Base-by-base conservation (phyloP, 2,888 invertebrate species). In the Parascotia fuliginaria region DNA sequence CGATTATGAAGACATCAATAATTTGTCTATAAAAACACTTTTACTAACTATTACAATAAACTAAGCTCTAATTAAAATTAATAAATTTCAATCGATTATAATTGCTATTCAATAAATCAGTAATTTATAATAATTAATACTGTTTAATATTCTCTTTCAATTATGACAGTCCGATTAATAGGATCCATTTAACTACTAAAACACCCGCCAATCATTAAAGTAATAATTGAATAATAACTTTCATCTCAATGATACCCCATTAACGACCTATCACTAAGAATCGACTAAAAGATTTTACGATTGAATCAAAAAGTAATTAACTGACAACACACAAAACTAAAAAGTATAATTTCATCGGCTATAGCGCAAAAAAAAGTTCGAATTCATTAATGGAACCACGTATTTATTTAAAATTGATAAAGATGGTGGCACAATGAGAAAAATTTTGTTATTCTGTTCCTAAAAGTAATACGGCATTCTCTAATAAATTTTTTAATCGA, bases 301-400 rank as follows among this genome's bases (percentile, higher is more conserved):
- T 58, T 38, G 49, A 31, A 46, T 51, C 47, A 49, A 60, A 61
- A 51, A 34, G 41, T 38, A 22, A 55, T 52, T 65, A 51, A 54
- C 29, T 32, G 19, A 50, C 48, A 48, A 42, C 42, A 47, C 57
- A 60, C 52, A 33, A 42, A 39, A 49, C 44, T 53, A 64, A 66
- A 73, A 73, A 60, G 47, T 51, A 49, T 52, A 48, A 60, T 48
- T 68, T 65, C 63, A 12, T 38, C 16, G 11, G 72, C 66, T 67
- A 61, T 58, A 40, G 51, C 46, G 50, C 48, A 43, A 28, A 53
- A 64, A 73, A 67, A 69, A 64, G 53, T 69, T 65, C 49, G 54
- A 77, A 80, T 80, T 80, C 65, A 74, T 76, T 81, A 80, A 77
- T 77, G 74, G 74, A 75, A 70, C 19, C 11, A 12, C 38, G 44